Conservation (phyloP, 2,888 invertebrate genomes). For the Hypercompe scribonia region DNA sequence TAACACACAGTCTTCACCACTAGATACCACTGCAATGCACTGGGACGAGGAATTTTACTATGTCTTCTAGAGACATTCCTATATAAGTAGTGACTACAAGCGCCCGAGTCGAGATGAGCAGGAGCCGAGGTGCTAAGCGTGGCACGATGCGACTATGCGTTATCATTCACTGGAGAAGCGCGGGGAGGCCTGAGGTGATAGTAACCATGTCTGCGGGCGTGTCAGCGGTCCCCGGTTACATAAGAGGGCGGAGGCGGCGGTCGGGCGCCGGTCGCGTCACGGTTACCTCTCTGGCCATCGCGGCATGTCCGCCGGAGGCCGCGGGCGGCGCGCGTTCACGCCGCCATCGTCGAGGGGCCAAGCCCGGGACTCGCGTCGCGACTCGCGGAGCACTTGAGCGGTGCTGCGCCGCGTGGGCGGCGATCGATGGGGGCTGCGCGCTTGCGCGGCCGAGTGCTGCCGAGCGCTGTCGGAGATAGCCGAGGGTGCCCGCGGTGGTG, state of each 20-base stretch:
- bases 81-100: slow-evolving; percentile 33
- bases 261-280: slow-evolving; percentile 66
- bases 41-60: slow-evolving; percentile 42
- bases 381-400: slow-evolving; percentile 77
- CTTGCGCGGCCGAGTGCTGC: slow-evolving; percentile 64
- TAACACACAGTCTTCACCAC: slow-evolving; percentile 45
- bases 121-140: slow-evolving; percentile 44
- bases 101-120: slow-evolving; percentile 30
- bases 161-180: slow-evolving; percentile 30
- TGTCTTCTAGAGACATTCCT: slow-evolving; percentile 26
- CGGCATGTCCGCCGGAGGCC: slow-evolving; percentile 89
- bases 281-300: slow-evolving; percentile 91
- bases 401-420: slow-evolving; percentile 76
- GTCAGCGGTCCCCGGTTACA: slow-evolving; percentile 69
- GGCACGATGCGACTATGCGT: slow-evolving; percentile 43
- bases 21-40: slow-evolving; percentile 50
- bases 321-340: slow-evolving; percentile 86
- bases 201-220: slow-evolving; percentile 65
- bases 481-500: slow-evolving; percentile 67
- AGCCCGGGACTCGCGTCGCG: slow-evolving; percentile 82
- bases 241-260: slow-evolving; percentile 68
- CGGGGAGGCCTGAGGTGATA: slow-evolving; percentile 46
- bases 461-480: slow-evolving; percentile 61
- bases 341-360: slow-evolving; percentile 83
- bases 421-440: slow-evolving; percentile 70